Percentiles rank a stretch among this genome's conserved stretches.
Conservation (phyloP, 2,888 invertebrate genomes). For the Gymnoscelis rufifasciata region DNA sequence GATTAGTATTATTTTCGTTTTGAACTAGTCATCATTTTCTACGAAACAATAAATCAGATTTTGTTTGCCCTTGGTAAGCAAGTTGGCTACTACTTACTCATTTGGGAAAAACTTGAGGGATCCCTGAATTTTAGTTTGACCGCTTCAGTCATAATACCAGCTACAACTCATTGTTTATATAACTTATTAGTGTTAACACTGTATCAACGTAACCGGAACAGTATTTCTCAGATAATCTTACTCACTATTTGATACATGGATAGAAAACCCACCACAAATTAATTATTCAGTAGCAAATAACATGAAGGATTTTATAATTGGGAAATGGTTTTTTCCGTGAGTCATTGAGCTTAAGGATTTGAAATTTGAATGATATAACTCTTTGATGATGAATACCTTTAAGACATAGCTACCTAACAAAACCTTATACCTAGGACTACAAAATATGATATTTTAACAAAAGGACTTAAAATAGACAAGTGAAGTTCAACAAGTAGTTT, state of each 20-base stretch:
- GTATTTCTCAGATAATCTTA: neutral
- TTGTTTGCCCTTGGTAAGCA: neutral
- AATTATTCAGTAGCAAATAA: neutral
- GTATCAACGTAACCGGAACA: neutral
- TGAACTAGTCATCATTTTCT: neutral
- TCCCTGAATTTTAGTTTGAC: neutral
- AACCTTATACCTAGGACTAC: too few relatives aligned
- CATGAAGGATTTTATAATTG: too few relatives aligned
- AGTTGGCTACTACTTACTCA: neutral
- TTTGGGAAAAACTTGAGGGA: neutral
- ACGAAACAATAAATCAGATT: neutral
- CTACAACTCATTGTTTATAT: neutral
- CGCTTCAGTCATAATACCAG: neutral
- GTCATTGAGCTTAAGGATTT: too few relatives aligned
- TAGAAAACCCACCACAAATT: neutral
- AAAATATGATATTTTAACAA: too few relatives aligned
- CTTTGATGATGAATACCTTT: too few relatives aligned
- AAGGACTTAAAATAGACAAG: too few relatives aligned
- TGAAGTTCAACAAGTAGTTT: too few relatives aligned
- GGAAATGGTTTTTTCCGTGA: too few relatives aligned
- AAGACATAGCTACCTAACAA: too few relatives aligned
- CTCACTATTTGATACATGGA: neutral
- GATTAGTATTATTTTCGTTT: too few relatives aligned
- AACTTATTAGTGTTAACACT: neutral
- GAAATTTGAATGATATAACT: too few relatives aligned